phyloP scores from a whole-genome alignment of 2,888 invertebrate genomes.

The Athripsodes cinereus region DNA sequence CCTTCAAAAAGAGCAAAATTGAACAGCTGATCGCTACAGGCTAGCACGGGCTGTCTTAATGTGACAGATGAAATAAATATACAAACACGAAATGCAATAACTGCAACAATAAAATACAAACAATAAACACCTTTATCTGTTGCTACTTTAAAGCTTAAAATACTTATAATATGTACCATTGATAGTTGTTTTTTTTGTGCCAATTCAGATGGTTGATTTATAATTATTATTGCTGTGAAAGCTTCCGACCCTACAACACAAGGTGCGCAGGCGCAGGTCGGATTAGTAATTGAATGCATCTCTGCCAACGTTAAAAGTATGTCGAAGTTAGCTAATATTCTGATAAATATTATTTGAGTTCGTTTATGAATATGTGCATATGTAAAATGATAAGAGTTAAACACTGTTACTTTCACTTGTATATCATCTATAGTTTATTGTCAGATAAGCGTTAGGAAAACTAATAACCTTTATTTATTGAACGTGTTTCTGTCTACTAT shows the following conservation, averaged over 20 bases:
- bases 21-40: neutral
- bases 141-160: neutral
- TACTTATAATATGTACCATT: neutral
- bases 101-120: neutral
- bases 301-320: too few relatives aligned
- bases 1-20: neutral
- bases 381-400: too few relatives aligned
- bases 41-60: neutral
- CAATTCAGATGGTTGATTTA: neutral
- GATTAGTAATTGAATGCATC: too few relatives aligned
- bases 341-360: too few relatives aligned
- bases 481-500: too few relatives aligned
- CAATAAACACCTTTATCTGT: neutral
- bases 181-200: neutral
- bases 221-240: neutral
- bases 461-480: too few relatives aligned
- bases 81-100: neutral
- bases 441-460: too few relatives aligned
- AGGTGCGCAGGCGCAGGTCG: neutral
- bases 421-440: too few relatives aligned
- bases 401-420: too few relatives aligned
- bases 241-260: neutral
- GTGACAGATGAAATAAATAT: neutral
- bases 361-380: too few relatives aligned
- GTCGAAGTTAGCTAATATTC: too few relatives aligned